Evolutionary conservation across 2,113 vertebrate genomes (phyloP), one percentile per base, ranked within the genome.

Genomic region (Thalassarche chlororhynchos): DNA sequence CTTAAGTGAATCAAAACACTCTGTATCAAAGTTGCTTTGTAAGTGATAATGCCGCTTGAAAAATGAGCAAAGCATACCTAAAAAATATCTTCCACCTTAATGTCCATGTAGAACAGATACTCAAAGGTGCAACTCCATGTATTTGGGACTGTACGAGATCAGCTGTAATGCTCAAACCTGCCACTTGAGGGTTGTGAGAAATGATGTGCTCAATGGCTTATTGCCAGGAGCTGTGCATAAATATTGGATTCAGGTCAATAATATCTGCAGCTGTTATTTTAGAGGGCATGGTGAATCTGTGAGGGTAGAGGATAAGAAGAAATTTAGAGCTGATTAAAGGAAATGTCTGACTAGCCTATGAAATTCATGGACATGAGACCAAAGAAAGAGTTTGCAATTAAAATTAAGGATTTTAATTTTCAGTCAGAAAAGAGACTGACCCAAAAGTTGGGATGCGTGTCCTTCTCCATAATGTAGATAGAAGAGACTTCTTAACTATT

Each of bases 391-490:
- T 60, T 83, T 89, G 31, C 54, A 92, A 77, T 54, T 86, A 84
- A 95, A 96, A 84, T 83, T 86, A 76, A 90, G 25, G 10, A 77
- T 15, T 14, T 31, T 61, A 76, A 84, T 92, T 95, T 93, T 95
- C 69, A 52, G 28, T 74, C 32, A 66, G 58, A 88, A 92, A 76
- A 68, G 58, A 95, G 12, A 47, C 16, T 75, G 51, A 76, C 21
- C 26, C 57, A 65, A 36, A 79, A 86, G 7, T 5, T 80, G 25
- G 3, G 20, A 90, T 47, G 4, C 38, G 12, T 52, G 20, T 54
- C 34, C 26, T 91, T 91, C 55, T 76, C 40, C 21, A 7, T 51
- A 70, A 84, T 3, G 20, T 1, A 68, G 36, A n/a, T 12, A 88
- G n/a, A 76, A 87, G 12, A 88, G 14, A 81, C 8, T 62, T 88